These are phyloP conservation scores for Tipula confusa DNA, from an alignment of 2,888 invertebrate species.

Conservation along the genomic window DNA sequence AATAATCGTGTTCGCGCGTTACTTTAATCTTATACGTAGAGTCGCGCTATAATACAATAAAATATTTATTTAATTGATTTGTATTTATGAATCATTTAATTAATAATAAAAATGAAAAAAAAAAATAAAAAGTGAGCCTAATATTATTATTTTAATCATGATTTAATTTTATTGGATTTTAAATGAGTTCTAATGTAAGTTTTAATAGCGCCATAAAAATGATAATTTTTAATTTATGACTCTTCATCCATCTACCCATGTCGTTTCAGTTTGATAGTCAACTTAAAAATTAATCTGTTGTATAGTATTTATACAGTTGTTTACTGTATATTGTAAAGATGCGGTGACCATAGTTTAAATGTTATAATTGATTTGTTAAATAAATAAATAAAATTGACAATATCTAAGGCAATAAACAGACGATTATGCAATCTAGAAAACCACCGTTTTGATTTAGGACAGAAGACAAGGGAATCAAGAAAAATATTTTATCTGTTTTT, in stretches of 20 bases:
- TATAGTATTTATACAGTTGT: too few species aligned
- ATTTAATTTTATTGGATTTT: neutral
- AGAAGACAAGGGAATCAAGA: too few species aligned
- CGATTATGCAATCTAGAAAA: too few species aligned
- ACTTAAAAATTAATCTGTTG: too few species aligned
- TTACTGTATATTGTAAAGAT: too few species aligned
- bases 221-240: neutral
- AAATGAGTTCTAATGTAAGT: neutral
- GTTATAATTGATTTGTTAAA: too few species aligned
- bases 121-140: neutral
- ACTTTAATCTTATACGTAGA: neutral
- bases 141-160: conserved; percentile 7
- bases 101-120: neutral
- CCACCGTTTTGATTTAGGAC: too few species aligned
- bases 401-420: too few species aligned
- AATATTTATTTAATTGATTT: neutral
- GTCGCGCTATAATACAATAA: neutral
- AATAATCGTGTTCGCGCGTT: neutral
- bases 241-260: neutral
- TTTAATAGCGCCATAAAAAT: neutral
- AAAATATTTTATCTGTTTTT: too few species aligned
- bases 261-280: too few species aligned
- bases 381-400: too few species aligned
- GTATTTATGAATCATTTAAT: neutral
- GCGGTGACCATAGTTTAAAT: too few species aligned